Percentiles rank a stretch among this genome's conserved stretches.
Evolutionary conservation across 2,113 vertebrate genomes (phyloP).

Genomic region (Tupaia tana): DNA sequence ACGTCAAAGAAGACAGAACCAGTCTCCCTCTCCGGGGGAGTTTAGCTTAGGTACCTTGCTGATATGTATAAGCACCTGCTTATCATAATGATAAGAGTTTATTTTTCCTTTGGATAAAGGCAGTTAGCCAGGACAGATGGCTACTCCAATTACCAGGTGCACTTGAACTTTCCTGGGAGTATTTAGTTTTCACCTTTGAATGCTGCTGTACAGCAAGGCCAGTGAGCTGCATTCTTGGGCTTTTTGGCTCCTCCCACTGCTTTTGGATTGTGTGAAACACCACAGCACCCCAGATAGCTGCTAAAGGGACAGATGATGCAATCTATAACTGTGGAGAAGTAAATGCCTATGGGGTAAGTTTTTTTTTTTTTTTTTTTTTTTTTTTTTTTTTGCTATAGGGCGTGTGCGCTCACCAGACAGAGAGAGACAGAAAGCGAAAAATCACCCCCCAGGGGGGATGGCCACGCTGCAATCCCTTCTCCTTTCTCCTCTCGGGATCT

Average conservation of each 20-base stretch:
- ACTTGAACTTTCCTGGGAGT: neutral
- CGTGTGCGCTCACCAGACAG: too few relatives aligned
- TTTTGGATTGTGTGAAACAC: neutral
- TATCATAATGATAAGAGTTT: neutral
- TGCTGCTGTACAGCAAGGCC: neutral
- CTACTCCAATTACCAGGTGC: neutral
- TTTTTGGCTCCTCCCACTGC: neutral
- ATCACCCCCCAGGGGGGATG: too few relatives aligned
- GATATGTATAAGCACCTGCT: neutral
- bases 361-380: too few relatives aligned
- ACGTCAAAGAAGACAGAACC: neutral
- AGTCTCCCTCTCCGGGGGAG: neutral
- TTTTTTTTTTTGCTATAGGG: too few relatives aligned
- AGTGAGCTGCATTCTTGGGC: neutral
- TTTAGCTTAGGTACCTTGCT: neutral
- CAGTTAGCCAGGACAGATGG: constrained; percentile 4
- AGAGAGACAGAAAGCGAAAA: too few relatives aligned
- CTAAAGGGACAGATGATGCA: neutral
- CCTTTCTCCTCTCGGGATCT: too few relatives aligned
- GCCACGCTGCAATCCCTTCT: too few relatives aligned
- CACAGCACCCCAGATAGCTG: neutral
- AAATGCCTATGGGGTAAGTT: neutral
- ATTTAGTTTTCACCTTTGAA: neutral
- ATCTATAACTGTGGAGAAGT: neutral
- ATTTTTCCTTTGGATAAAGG: constrained; percentile 24